Percentiles rank a stretch among this genome's conserved stretches.
Evolutionary conservation across 2,888 invertebrate genomes (phyloP).

Genomic region (Smittia sp.): DNA sequence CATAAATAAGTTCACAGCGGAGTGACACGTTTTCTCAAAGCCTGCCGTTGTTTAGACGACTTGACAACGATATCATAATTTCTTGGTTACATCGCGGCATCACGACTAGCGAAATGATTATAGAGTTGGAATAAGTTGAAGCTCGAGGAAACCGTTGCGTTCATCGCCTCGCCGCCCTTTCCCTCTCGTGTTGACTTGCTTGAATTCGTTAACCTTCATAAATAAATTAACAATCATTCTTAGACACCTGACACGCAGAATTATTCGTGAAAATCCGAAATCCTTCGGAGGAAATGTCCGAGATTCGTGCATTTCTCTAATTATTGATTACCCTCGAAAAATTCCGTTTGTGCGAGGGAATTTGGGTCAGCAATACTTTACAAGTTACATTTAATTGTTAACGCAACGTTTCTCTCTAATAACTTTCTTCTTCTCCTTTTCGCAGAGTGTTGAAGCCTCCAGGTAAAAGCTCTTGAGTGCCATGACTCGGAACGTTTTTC

Average conservation of each 20-base stretch:
- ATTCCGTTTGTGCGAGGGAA: not conserved
- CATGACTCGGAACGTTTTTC: not conserved
- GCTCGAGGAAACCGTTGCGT: not conserved
- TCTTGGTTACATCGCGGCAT: not conserved
- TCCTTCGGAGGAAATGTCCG: not conserved
- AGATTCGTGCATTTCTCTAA: slow-evolving; percentile 29
- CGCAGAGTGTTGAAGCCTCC: slow-evolving; percentile 63
- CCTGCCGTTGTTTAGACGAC: not conserved
- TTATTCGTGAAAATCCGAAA: no score
- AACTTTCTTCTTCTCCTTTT: slow-evolving; percentile 43
- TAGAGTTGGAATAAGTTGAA: not conserved
- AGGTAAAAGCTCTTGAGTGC: slow-evolving; percentile 45
- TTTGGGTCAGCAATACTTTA: slow-evolving; percentile 25
- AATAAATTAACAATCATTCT: slow-evolving; percentile 24
- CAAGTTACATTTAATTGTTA: not conserved
- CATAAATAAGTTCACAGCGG: slow-evolving; percentile 11
- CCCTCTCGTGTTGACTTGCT: not conserved
- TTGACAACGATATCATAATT: slow-evolving; percentile 22
- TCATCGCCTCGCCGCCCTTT: not conserved
- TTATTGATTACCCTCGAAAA: slow-evolving; percentile 29
- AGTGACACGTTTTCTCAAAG: slow-evolving; percentile 11
- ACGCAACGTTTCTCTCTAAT: slow-evolving; percentile 27
- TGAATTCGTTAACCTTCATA: slow-evolving; percentile 34
- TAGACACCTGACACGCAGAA: slow-evolving; percentile 35
- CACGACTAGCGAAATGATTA: not conserved